phyloP scores from a whole-genome alignment of 2,113 vertebrate species.

The Murina feae region DNA sequence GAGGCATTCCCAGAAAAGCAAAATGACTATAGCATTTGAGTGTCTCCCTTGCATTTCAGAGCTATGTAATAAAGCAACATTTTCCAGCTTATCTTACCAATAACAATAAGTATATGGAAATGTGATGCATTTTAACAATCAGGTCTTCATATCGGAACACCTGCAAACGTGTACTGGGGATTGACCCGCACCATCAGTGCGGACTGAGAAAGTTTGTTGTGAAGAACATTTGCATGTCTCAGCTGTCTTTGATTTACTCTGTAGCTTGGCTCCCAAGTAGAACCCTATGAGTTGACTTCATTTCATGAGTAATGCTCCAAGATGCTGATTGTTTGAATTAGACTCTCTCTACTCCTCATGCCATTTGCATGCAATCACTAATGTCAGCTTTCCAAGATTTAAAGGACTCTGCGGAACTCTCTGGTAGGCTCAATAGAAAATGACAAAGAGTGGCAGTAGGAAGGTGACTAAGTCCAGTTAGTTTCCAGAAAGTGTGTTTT shows the following conservation, averaged over 20 bases:
- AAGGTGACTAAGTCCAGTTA: neutral
- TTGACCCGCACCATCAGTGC: constrained; percentile 36
- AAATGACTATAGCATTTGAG: neutral
- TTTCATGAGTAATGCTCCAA: constrained; percentile 60
- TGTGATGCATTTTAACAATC: neutral
- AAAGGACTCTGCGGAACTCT: neutral
- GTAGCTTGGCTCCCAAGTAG: constrained; percentile 59
- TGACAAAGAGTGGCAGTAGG: neutral
- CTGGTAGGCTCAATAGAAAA: neutral
- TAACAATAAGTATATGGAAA: neutral
- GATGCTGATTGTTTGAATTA: constrained; percentile 63
- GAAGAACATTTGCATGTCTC: constrained; percentile 68
- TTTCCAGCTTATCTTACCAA: neutral
- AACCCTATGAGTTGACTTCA: constrained; percentile 66
- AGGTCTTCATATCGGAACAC: neutral
- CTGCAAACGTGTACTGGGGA: neutral
- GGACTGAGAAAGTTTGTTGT: constrained; percentile 63
- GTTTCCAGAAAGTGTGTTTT: neutral
- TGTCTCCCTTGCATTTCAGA: neutral
- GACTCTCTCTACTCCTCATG: constrained; percentile 24
- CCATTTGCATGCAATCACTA: constrained; percentile 49
- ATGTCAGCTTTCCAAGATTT: constrained; percentile 16
- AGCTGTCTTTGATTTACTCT: constrained; percentile 77
- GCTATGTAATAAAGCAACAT: neutral
- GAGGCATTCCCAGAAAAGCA: constrained; percentile 3